Percentiles rank a stretch among this genome's conserved stretches.
Conservation (phyloP, 2,113 vertebrate genomes). For the Accipiter cooperii region DNA sequence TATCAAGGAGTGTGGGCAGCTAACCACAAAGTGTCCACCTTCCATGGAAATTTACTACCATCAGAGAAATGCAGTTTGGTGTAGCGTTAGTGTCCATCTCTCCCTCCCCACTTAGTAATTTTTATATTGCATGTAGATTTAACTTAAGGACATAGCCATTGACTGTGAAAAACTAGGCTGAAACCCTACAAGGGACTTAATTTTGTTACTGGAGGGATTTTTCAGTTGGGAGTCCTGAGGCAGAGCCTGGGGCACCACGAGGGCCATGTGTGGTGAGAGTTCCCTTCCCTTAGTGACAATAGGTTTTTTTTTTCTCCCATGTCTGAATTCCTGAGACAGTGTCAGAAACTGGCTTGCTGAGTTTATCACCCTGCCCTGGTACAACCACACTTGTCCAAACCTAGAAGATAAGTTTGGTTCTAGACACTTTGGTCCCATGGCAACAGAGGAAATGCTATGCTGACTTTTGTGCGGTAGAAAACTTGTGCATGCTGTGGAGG, state of each 20-base stretch:
- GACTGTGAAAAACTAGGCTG: not conserved
- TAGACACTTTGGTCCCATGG: fast-evolving
- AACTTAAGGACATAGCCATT: not conserved
- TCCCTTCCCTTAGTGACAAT: not conserved
- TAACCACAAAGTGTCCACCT: not conserved
- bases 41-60: fast-evolving
- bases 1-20: not conserved
- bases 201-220: not conserved
- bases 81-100: not conserved
- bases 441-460: not conserved
- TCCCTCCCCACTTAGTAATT: not conserved
- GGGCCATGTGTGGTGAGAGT: no score
- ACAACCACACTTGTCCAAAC: not conserved
- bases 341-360: not conserved
- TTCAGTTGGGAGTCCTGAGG: not conserved
- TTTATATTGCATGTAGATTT: not conserved
- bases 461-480: not conserved
- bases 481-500: not conserved
- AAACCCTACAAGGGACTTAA: not conserved
- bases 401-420: not conserved
- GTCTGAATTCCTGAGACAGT: not conserved
- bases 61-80: not conserved
- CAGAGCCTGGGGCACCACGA: fast-evolving
- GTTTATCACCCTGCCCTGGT: not conserved
- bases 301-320: not conserved